Base-by-base conservation (phyloP, 2,797 vertebrate genomes). In the Sebastes reedi region DNA sequence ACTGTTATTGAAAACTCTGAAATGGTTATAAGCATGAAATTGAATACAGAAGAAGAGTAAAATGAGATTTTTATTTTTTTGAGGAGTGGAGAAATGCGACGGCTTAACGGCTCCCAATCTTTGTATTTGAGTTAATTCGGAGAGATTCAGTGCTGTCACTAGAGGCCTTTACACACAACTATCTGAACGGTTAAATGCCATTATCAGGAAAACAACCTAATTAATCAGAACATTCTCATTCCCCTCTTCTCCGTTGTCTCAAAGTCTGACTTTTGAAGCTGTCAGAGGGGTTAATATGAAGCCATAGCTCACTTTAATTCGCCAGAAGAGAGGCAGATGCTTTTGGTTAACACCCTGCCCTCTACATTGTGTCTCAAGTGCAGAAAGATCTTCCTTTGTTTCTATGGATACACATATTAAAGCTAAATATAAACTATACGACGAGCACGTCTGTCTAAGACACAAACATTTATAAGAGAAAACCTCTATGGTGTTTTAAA, bases 11-110 rank as follows among this genome's bases (percentile, higher is more conserved):
- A 87, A 93, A 92, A 88, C 80, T 89, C 85, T 71, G 76, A 87
- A 90, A 92, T 81, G 82, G 80, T 88, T 86, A 81, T 79, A 87
- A 85, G 87, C 88, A 92, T 92, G 93, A 94, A 94, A 94, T 94
- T 93, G 87, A 94, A 91, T 86, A 93, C 24, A 89, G 86, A 83
- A 87, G 81, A 82, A 67, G 75, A 78, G 68, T 25, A 79, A 85
- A 88, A 89, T 86, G 6, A 71, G 58, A 56, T 81, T 86, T 82
- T 18, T 58, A n/a, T 77, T 56, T 71, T 75, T 77, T 78, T 42
- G 6, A 67, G 36, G 29, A 55, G 30, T 20, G 36, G 50, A 72
- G 65, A 78, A 56, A 67, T 11, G 36, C 2, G 18, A 42, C 2
- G 5, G 67, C 42, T 79, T 85, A 75, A 77, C 50, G 13, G 58